phyloP scores from a whole-genome alignment of 2,113 vertebrate genomes.

The Hystrix brachyura region DNA sequence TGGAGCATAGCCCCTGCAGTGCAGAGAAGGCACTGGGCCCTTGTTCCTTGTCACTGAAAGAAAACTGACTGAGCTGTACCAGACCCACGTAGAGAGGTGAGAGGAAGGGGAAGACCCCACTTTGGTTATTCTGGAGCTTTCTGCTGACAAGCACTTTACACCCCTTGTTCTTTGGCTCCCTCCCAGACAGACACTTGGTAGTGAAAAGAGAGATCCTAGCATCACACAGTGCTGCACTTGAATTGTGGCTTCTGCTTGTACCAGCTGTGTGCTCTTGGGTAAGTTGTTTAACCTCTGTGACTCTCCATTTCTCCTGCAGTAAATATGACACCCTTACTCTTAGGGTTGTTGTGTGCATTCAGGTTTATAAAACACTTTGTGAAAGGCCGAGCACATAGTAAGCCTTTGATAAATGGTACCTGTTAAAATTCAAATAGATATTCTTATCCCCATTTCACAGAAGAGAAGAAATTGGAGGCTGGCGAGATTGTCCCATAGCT shows the following conservation, averaged over 20 bases:
- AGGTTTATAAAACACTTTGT: neutral
- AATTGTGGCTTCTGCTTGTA: fast-evolving
- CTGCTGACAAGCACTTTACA: neutral
- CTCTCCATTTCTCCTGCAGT: neutral
- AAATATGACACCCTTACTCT: neutral
- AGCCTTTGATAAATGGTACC: neutral
- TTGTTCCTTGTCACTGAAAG: neutral
- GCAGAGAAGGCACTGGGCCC: neutral
- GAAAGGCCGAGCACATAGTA: neutral
- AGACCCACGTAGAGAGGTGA: fast-evolving
- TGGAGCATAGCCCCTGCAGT: neutral
- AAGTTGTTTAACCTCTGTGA: conserved; percentile 36
- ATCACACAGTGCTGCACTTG: neutral
- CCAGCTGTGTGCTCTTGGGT: neutral
- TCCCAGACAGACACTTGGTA: neutral
- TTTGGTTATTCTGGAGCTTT: neutral
- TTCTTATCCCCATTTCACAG: neutral
- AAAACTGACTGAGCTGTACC: neutral
- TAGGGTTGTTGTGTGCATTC: neutral
- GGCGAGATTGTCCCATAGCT: neutral
- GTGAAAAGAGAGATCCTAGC: neutral
- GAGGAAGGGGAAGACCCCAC: no score
- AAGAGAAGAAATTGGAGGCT: neutral
- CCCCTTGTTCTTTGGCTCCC: neutral
- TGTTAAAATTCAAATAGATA: neutral